Evolutionary conservation across 2,888 invertebrate species (phyloP), one percentile per base, ranked within the genome.

Genomic region (Drosophila niveifrons): DNA sequence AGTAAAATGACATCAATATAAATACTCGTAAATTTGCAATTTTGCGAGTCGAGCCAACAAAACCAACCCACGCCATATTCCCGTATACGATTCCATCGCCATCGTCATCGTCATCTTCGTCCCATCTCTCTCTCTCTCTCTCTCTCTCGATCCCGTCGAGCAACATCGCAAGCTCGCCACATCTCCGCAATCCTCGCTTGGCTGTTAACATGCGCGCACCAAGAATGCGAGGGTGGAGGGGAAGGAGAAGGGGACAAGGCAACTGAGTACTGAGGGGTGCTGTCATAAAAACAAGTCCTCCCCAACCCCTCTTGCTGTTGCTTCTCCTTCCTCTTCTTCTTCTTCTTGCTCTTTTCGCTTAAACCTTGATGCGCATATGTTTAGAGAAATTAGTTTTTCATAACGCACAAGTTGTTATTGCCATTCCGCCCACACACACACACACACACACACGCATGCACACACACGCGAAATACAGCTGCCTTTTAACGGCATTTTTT

Each of bases 371-470:
- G 79, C 82, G 85, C 88, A 90, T 88, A 90, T 85, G 87, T 83
- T 88, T 89, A 82, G 89, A 84, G 90, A 90, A 89, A 89, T 89
- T 89, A 89, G 88, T 89, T 89, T 87, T 90, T 83, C 90, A 90
- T 90, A 90, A 84, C 84, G 82, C 82, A 83, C 90, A 89, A 89
- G 90, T 90, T 89, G 82, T 75, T 90, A 80, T 86, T 89, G 88
- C 88, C 83, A 72, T 63, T 57, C 64, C 67, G 57, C 59, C 34
- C 73, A 47, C 57, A 13, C 55, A 56, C 71, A 29, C 58, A 18
- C 51, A 11, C 64, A 61, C 50, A 46, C 59, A 36, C 58, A 39
- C 39, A 15, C 51, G 7, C 13, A 11, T 58, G 10, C 59, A 13
- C 52, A 6, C 46, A 3, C 50, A 29, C 46, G 18, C 56, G 47